Evolutionary conservation across 2,113 vertebrate species (phyloP).

Genomic region (Brevimyrus niger): DNA sequence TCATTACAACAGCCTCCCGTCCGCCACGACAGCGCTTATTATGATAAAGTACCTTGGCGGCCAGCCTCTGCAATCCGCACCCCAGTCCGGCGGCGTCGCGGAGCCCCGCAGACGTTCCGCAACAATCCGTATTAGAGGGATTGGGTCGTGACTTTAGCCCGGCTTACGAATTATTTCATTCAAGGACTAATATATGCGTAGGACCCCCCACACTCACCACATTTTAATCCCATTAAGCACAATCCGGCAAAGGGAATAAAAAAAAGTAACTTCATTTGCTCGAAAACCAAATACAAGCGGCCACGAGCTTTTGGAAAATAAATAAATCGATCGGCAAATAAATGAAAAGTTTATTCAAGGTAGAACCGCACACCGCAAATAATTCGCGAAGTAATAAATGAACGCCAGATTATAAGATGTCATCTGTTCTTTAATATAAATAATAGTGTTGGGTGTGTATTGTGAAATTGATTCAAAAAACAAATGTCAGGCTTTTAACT

Average conservation of each 20-base stretch:
- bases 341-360: not conserved
- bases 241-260: not conserved
- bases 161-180: conserved; percentile 12
- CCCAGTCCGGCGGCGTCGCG: not conserved
- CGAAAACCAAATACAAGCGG: not conserved
- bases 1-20: conserved; percentile 25
- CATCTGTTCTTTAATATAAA: not conserved
- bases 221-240: conserved; percentile 15
- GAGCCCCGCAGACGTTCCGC: not conserved
- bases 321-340: not conserved
- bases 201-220: not conserved
- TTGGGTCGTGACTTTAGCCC: conserved; percentile 4
- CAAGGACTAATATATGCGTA: conserved; percentile 3
- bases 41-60: conserved; percentile 5
- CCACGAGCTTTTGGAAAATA: not conserved
- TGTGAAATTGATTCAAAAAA: not conserved
- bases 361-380: not conserved
- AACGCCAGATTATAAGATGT: not conserved
- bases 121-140: conserved; percentile 4
- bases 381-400: not conserved
- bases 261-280: not conserved
- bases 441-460: not conserved
- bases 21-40: conserved; percentile 23
- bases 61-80: conserved; percentile 1
- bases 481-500: not conserved